Percentiles rank a stretch among this genome's conserved stretches.
Evolutionary conservation across 1,140 invertebrate genomes (phyloP).

Genomic region (Drosophila seguyi): DNA sequence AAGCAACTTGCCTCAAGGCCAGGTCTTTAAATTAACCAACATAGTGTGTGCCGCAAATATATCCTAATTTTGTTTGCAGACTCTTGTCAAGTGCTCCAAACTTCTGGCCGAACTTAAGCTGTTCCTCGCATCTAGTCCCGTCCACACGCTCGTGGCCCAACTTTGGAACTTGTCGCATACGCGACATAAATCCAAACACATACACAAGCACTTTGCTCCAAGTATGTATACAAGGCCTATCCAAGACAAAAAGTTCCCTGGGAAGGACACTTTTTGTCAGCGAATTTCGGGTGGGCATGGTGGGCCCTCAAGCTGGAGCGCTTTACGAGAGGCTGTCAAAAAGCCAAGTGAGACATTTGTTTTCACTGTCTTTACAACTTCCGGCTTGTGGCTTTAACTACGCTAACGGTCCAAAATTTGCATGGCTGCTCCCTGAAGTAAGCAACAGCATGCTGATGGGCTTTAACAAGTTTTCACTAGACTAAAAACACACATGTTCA

Average conservation of each 20-base stretch:
- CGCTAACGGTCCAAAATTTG: constrained; percentile 17
- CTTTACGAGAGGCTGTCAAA: constrained; percentile 58
- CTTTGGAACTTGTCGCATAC: constrained; percentile 63
- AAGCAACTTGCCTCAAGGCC: constrained; percentile 5
- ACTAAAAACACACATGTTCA: constrained; percentile 8
- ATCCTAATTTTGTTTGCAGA: constrained; percentile 28
- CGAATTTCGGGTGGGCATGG: constrained; percentile 12
- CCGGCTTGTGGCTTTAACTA: constrained; percentile 54
- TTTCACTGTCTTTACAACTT: constrained; percentile 73
- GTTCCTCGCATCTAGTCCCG: constrained; percentile 33
- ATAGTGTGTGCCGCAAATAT: constrained; percentile 19
- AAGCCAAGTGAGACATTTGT: constrained; percentile 76
- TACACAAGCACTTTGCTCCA: constrained; percentile 25
- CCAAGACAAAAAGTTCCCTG: constrained; percentile 61
- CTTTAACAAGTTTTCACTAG: constrained; percentile 39
- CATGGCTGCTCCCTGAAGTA: constrained; percentile 36
- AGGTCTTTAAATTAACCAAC: constrained; percentile 40
- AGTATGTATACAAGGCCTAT: constrained; percentile 56
- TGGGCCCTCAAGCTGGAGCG: constrained; percentile 27
- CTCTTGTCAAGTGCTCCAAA: constrained; percentile 36
- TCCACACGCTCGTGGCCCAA: constrained; percentile 17
- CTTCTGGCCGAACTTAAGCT: constrained; percentile 43
- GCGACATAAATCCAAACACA: constrained; percentile 69
- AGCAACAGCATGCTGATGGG: constrained; percentile 45
- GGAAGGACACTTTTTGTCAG: constrained; percentile 35